These are phyloP conservation scores for Pandemis cinnamomeana DNA, from an alignment of 2,888 invertebrate genomes.

Conservation along the genomic window DNA sequence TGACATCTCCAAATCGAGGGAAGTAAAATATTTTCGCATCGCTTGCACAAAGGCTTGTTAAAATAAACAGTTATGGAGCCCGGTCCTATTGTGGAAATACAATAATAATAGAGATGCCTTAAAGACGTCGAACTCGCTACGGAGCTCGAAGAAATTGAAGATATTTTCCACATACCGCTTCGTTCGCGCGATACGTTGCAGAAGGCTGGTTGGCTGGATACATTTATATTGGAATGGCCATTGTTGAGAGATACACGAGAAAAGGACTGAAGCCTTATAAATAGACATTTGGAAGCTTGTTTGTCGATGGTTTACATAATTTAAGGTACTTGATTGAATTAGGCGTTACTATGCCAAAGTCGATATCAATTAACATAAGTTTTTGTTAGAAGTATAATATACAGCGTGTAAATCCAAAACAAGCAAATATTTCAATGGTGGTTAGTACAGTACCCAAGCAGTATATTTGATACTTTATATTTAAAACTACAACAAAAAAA, in stretches of 20 bases:
- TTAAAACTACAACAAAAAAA: no score
- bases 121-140: slow-evolving; percentile 22
- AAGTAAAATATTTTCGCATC: slow-evolving; percentile 14
- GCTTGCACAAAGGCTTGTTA: slow-evolving; percentile 27
- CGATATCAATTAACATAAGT: no score
- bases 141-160: slow-evolving; percentile 35
- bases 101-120: slow-evolving; percentile 36
- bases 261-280: slow-evolving; percentile 50
- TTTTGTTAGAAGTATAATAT: no score
- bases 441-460: no score
- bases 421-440: no score
- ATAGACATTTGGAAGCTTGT: slow-evolving; percentile 32
- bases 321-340: not conserved
- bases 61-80: slow-evolving; percentile 36
- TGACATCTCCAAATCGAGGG: not conserved
- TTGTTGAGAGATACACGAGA: slow-evolving; percentile 52
- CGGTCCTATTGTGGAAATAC: slow-evolving; percentile 38
- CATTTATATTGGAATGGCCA: slow-evolving; percentile 56
- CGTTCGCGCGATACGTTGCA: slow-evolving; percentile 44
- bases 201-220: slow-evolving; percentile 50
- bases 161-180: slow-evolving; percentile 49
- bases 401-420: no score
- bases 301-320: slow-evolving; percentile 4
- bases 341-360: no score
- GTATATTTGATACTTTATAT: no score